phyloP scores from a whole-genome alignment of 1,140 invertebrate species.

The Trachelipus rathkii region DNA sequence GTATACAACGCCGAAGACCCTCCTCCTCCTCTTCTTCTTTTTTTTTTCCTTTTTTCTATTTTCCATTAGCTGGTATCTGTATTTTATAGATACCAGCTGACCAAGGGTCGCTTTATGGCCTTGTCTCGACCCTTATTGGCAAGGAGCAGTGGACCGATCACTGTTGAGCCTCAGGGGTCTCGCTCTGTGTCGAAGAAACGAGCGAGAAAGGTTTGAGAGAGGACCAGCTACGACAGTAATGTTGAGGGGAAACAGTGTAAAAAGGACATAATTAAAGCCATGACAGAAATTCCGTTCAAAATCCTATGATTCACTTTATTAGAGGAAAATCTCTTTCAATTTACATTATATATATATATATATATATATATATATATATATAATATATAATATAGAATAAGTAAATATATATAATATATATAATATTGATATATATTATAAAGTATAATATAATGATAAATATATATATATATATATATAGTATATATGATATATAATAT shows the following conservation, averaged over 20 bases:
- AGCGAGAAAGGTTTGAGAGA: not conserved
- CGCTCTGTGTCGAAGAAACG: slow-evolving; percentile 1
- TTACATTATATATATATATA: not conserved
- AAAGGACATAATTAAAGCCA: not conserved
- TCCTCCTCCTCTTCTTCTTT: not conserved
- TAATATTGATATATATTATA: slow-evolving; percentile 6
- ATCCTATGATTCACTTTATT: no score
- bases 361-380: slow-evolving; percentile 17
- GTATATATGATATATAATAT: slow-evolving; percentile 28
- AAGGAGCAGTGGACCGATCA: not conserved
- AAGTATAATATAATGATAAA: no score
- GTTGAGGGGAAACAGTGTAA: not conserved
- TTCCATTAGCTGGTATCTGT: slow-evolving; percentile 3
- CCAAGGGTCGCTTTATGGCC: not conserved
- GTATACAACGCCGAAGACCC: not conserved
- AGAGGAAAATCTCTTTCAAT: no score
- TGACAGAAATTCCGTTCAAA: not conserved
- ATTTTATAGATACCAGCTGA: slow-evolving; percentile 10
- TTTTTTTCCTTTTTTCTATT: no score
- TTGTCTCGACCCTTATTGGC: slow-evolving; percentile 2
- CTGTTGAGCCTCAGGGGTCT: not conserved
- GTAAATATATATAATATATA: slow-evolving; percentile 13
- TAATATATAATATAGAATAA: slow-evolving; percentile 19
- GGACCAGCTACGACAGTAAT: not conserved
- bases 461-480: slow-evolving; percentile 10